Base-by-base conservation (phyloP, 1,140 invertebrate species). In the Micrasema longulum region DNA sequence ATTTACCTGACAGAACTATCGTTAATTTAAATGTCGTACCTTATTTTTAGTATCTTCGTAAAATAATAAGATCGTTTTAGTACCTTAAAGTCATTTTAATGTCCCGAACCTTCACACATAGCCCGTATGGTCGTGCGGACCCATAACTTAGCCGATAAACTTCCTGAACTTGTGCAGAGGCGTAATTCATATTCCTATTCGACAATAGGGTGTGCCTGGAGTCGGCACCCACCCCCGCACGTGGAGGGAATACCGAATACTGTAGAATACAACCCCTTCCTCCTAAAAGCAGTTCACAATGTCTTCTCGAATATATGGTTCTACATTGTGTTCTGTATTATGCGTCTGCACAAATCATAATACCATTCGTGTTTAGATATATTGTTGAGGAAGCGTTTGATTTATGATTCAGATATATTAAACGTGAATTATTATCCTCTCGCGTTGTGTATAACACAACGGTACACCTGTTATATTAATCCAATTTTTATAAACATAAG, bases 131-230 rank as follows among this genome's bases (percentile, higher is more conserved):
- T 60, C n/a, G n/a, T 16, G 35, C 11, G 35, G 35, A 16, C 55
- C 55, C 55, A 60, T 60, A 60, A 60, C 55, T 60, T 38, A 60
- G 14, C 55, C n/a, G 55, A 60, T 60, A 60, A 60, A 60, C 55
- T 60, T 60, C 55, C 55, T 60, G 55, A 60, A 60, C 55, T 60
- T 60, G 22, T 38, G 35, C 26, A 31, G 55, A n/a, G 35, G 35
- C 14, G 35, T 60, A 60, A 60, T 60, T 60, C 55, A 60, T 60
- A 60, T 60, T 60, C 55, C 31, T 16, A 35, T 60, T 60, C 55
- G 55, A 60, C 55, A 60, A 60, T 60, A 20, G 55, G 55, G 55
- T 12, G 55, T 31, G 18, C 20, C 26, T 26, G 7, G 50, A 22
- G 50, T 18, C 35, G 55, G 23, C 52, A n/a, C 9, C 16, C 12